These are phyloP conservation scores for Rhinoderma darwinii DNA, from an alignment of 2,113 vertebrate genomes.

Conservation along the genomic window DNA sequence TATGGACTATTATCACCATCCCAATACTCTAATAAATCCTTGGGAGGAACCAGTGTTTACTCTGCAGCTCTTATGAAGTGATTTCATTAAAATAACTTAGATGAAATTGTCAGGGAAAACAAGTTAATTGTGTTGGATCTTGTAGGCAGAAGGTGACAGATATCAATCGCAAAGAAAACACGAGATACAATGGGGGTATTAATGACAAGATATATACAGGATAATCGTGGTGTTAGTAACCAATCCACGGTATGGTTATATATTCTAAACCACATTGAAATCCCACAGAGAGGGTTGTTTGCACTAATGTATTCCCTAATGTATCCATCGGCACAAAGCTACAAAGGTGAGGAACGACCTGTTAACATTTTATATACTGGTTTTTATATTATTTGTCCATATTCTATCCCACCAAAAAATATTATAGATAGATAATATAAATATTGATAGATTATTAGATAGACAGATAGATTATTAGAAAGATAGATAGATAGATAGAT, in stretches of 20 bases:
- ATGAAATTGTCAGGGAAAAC: slow-evolving; percentile 69
- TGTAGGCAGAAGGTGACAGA: slow-evolving; percentile 7
- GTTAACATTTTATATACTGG: too few relatives aligned
- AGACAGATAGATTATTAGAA: too few relatives aligned
- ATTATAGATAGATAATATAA: too few relatives aligned
- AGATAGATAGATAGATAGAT: too few relatives aligned
- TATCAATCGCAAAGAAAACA: neutral
- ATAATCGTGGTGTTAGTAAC: neutral
- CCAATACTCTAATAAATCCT: slow-evolving; percentile 29
- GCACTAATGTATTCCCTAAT: neutral
- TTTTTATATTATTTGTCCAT: too few relatives aligned
- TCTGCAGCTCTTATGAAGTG: neutral
- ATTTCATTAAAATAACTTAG: slow-evolving; percentile 66
- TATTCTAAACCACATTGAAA: neutral
- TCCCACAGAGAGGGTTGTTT: neutral
- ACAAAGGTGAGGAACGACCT: neutral
- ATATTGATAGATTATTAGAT: too few relatives aligned
- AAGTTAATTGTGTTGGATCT: slow-evolving; percentile 38
- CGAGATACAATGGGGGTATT: slow-evolving; percentile 19
- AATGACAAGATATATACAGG: neutral
- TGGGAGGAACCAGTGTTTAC: slow-evolving; percentile 45
- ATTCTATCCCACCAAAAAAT: too few relatives aligned
- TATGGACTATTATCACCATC: neutral
- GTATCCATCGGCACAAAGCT: neutral
- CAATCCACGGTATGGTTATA: neutral